These are phyloP conservation scores for Oncopodura yosiiana DNA, from an alignment of 1,140 invertebrate genomes.

Conservation along the genomic window DNA sequence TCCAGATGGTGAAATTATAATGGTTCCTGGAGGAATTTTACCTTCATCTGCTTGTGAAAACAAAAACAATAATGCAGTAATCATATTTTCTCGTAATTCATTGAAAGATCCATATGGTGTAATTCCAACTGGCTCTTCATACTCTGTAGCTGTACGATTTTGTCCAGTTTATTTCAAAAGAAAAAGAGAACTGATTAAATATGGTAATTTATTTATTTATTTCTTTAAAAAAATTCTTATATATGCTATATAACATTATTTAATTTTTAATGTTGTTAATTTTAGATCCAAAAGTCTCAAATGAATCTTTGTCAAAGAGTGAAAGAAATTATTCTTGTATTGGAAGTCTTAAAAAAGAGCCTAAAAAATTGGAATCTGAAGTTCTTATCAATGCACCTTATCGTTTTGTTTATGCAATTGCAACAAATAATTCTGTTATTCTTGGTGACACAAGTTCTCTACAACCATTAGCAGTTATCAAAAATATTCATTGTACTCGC, in stretches of 20 bases:
- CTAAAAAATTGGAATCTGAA: background rate
- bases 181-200: slow-evolving; percentile 14
- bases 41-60: slow-evolving; percentile 14
- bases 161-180: slow-evolving; percentile 60
- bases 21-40: slow-evolving; percentile 71
- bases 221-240: background rate
- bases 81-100: slow-evolving; percentile 33
- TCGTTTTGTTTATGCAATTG: slow-evolving; percentile 80
- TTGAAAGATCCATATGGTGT: slow-evolving; percentile 27
- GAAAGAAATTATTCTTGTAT: slow-evolving; percentile 25
- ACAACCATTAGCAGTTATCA: slow-evolving; percentile 69
- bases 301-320: slow-evolving; percentile 20
- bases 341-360: slow-evolving; percentile 11
- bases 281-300: slow-evolving; percentile 9
- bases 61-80: slow-evolving; percentile 20
- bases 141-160: slow-evolving; percentile 67
- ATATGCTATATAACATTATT: background rate
- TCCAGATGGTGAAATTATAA: slow-evolving; percentile 75
- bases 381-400: slow-evolving; percentile 53
- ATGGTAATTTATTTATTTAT: slow-evolving; percentile 17
- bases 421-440: slow-evolving; percentile 60
- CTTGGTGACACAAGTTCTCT: slow-evolving; percentile 71
- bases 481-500: slow-evolving; percentile 87
- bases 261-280: background rate
- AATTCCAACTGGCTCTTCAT: slow-evolving; percentile 65